Conservation (phyloP, 1,140 invertebrate genomes). For the Rhopalosiphum padi region DNA sequence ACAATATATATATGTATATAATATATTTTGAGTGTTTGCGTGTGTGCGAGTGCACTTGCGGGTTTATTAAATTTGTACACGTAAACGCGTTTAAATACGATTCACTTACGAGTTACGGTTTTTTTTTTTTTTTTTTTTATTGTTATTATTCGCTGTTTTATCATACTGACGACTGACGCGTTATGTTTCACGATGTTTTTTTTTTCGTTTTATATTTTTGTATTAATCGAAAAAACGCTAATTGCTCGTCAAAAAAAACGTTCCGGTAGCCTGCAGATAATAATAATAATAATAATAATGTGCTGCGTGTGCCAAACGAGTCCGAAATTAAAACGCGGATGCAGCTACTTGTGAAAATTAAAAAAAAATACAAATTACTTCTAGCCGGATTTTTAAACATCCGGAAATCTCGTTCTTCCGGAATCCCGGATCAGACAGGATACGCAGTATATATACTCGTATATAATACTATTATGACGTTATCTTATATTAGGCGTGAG, state of each 20-base stretch:
- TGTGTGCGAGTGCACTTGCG: not conserved
- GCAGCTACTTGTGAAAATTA: not conserved
- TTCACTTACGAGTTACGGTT: not conserved
- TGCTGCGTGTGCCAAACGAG: not conserved
- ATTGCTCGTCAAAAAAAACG: not conserved
- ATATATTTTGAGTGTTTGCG: not conserved
- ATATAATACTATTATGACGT: not conserved
- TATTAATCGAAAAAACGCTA: not conserved
- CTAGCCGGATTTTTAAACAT: not conserved
- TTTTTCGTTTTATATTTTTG: not conserved
- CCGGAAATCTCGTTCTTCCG: not conserved
- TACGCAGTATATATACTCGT: not conserved
- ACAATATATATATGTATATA: not conserved
- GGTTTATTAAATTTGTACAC: constrained; percentile 41
- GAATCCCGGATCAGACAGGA: not conserved
- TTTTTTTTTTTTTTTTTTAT: not conserved
- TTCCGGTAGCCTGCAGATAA: not conserved
- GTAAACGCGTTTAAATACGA: constrained; percentile 22
- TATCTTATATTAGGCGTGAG: too few species aligned
- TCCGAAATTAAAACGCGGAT: not conserved
- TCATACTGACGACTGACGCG: not conserved
- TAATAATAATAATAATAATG: not conserved
- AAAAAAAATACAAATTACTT: not conserved
- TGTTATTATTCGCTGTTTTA: not conserved
- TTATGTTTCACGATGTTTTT: not conserved